These are phyloP conservation scores for Oxyura jamaicensis DNA, from an alignment of 2,113 vertebrate species.

Conservation along the genomic window DNA sequence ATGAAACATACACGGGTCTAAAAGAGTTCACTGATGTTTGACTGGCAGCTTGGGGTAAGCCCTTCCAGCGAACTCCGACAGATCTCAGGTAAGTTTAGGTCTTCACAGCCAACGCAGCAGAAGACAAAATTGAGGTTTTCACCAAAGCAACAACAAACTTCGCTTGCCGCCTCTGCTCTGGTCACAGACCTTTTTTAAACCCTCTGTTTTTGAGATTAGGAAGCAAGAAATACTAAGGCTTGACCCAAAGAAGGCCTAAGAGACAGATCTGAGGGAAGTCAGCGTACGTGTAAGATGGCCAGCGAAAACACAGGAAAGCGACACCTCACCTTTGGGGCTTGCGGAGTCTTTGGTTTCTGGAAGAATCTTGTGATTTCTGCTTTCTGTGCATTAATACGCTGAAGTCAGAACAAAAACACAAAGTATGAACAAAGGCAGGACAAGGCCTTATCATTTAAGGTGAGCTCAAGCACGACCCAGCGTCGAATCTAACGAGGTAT, in stretches of 20 bases:
- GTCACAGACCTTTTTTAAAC: neutral
- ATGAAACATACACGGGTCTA: neutral
- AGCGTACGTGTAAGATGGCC: neutral
- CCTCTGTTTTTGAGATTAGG: neutral
- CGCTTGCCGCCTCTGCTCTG: neutral
- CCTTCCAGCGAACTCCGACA: neutral
- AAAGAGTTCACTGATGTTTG: neutral
- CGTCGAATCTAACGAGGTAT: neutral
- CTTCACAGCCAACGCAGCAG: neutral
- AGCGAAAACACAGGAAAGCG: neutral
- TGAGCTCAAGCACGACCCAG: neutral
- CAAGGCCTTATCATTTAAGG: neutral
- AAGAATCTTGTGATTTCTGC: slow-evolving; percentile 95
- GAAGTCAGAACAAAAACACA: neutral
- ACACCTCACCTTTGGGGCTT: slow-evolving; percentile 88
- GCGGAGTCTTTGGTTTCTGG: slow-evolving; percentile 92
- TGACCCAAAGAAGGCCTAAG: neutral
- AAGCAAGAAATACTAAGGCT: neutral
- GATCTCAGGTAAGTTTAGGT: neutral
- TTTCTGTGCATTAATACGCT: slow-evolving; percentile 95
- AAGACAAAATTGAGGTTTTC: neutral
- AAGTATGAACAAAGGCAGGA: neutral
- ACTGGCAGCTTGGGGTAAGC: neutral
- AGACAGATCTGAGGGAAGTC: neutral
- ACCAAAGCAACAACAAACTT: neutral